A percentile compares a stretch with the other conserved stretches of the same genome.
Evolutionary conservation across 2,797 vertebrate genomes (phyloP).

Genomic region (Trichosurus vulpecula): DNA sequence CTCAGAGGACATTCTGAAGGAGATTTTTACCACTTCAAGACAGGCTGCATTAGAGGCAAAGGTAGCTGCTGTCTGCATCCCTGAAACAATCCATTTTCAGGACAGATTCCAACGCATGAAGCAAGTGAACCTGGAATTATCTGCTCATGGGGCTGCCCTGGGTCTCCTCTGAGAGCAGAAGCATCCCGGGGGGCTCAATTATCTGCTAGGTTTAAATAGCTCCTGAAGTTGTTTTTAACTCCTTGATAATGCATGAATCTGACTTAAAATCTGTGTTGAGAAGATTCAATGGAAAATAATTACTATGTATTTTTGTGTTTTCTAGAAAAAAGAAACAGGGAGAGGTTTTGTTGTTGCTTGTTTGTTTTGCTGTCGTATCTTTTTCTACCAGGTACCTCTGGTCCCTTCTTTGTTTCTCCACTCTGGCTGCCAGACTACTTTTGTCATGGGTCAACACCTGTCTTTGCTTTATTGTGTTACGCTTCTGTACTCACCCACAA

Average conservation of each 20-base stretch:
- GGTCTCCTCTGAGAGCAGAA: background rate
- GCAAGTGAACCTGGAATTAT: background rate
- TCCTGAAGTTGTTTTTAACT: slow-evolving; percentile 16
- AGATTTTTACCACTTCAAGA: background rate
- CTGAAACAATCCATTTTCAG: background rate
- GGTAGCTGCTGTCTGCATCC: background rate
- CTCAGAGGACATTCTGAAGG: background rate
- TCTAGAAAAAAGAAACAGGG: background rate
- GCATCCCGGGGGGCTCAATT: background rate
- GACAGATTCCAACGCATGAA: background rate
- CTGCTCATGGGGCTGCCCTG: background rate
- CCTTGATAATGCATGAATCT: slow-evolving; percentile 4
- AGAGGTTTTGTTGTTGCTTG: background rate
- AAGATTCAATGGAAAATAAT: slow-evolving; percentile 6
- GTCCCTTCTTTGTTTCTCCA: background rate
- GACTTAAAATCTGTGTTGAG: background rate
- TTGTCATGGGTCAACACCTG: slow-evolving; percentile 41
- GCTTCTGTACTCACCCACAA: slow-evolving; percentile 47
- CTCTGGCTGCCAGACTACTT: slow-evolving; percentile 40
- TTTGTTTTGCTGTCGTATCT: slow-evolving; percentile 6
- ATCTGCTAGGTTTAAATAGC: background rate
- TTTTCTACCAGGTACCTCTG: background rate
- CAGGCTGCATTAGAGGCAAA: background rate
- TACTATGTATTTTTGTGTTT: background rate
- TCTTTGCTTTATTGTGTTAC: slow-evolving; percentile 30